Evolutionary conservation across 2,797 vertebrate species (phyloP).

Genomic region (Gobio occitaniae): DNA sequence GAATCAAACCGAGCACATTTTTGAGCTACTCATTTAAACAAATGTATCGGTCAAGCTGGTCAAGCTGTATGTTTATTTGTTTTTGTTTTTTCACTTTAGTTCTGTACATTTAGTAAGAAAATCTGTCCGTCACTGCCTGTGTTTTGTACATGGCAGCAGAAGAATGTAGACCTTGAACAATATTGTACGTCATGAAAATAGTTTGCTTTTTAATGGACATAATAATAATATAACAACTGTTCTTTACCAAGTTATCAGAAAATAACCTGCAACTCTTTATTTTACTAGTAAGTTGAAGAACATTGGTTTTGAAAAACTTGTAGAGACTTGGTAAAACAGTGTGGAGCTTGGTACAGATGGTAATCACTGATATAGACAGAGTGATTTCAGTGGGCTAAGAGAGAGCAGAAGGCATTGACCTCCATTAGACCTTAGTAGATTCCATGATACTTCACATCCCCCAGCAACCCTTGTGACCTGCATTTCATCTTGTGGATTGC

Average conservation of each 20-base stretch:
- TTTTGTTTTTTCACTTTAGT: neutral
- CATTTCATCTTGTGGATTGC: constrained; percentile 35
- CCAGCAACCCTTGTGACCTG: constrained; percentile 8
- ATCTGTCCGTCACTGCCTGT: neutral
- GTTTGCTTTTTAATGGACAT: neutral
- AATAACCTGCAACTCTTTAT: neutral
- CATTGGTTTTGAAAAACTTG: neutral
- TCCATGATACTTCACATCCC: constrained; percentile 21
- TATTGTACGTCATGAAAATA: neutral
- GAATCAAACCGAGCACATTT: neutral
- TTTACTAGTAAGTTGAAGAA: neutral
- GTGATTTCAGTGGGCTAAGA: constrained; percentile 21
- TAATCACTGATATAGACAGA: constrained; percentile 40
- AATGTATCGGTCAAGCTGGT: neutral
- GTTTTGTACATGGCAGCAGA: neutral
- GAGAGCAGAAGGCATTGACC: constrained; percentile 46
- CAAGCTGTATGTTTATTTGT: neutral
- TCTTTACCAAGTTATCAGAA: neutral
- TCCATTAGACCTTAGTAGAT: constrained; percentile 57
- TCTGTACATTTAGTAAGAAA: neutral
- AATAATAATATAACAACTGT: neutral
- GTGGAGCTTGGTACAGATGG: neutral
- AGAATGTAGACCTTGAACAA: constrained; percentile 16
- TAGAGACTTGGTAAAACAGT: neutral
- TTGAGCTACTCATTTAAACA: neutral